Evolutionary conservation across 2,797 vertebrate species (phyloP), one percentile per base, ranked within the genome.

Genomic region (Acanthis flammea): DNA sequence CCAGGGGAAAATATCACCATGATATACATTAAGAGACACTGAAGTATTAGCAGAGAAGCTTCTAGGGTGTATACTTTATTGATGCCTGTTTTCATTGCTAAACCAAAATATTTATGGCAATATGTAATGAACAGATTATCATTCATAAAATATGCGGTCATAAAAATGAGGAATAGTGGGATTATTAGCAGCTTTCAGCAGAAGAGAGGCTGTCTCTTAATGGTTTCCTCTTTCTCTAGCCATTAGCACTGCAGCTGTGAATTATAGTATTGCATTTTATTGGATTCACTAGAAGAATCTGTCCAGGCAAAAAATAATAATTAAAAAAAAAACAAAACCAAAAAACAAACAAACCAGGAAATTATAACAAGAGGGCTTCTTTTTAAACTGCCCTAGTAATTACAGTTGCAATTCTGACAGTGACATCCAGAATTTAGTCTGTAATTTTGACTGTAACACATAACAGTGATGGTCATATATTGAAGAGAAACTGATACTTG

Each of bases 61-160:
- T 96, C 58, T 71, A 63, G 85, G 51, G 73, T 42, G 25, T 87
- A 39, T 80, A 55, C 74, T 92, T 96, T 95, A 94, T 93, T 92
- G 55, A 87, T 95, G 94, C 37, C 14, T 80, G 67, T 92, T 96
- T 95, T 75, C 63, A 71, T 76, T 95, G 91, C 61, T 94, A 79
- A 95, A 92, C 80, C 67, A 92, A 97, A 95, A 95, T 97, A 96
- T 96, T 96, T 97, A 94, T 91, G 84, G 92, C 61, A 68, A 70
- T 90, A 65, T 66, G 39, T 96, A 96, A 96, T 82, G 72, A 97
- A 82, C 18, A 19, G 90, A 95, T 88, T 95, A 91, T 95, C 75
- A 86, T 93, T 97, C 53, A 83, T 95, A 97, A 97, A 94, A 94
- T 87, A 94, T 51, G 79, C 33, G 39, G 62, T 88, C 87, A 94